phyloP scores from a whole-genome alignment of 2,888 invertebrate species.

The Terebella lapidaria region DNA sequence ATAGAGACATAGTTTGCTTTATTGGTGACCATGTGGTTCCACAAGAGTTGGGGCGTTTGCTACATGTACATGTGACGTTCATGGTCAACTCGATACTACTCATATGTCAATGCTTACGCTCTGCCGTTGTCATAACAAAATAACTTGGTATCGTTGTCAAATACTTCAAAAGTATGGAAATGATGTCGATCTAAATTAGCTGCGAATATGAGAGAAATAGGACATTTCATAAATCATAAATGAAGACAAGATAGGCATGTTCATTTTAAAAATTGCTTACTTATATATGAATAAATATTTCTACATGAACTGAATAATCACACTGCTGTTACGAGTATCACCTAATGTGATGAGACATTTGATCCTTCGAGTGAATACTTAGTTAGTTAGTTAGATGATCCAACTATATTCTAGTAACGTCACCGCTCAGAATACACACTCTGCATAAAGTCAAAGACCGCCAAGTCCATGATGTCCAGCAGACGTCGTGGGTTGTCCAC shows the following conservation, averaged over 20 bases:
- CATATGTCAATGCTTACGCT: neutral
- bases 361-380: no score
- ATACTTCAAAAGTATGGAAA: neutral
- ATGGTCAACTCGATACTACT: no score
- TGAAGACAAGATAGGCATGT: neutral
- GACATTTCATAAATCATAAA: neutral
- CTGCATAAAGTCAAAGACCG: neutral
- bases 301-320: neutral
- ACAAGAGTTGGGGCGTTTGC: no score
- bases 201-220: neutral
- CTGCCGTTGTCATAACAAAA: neutral
- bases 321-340: no score
- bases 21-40: no score
- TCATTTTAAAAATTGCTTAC: neutral
- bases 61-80: no score
- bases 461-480: neutral
- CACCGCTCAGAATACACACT: no score
- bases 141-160: neutral
- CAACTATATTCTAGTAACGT: no score
- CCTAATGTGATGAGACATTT: no score
- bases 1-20: no score
- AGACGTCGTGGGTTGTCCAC: neutral
- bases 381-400: no score
- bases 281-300: neutral
- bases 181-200: neutral